Evolutionary conservation across 2,797 vertebrate genomes (phyloP), one percentile per base, ranked within the genome.

Genomic region (Protonibea diacanthus): DNA sequence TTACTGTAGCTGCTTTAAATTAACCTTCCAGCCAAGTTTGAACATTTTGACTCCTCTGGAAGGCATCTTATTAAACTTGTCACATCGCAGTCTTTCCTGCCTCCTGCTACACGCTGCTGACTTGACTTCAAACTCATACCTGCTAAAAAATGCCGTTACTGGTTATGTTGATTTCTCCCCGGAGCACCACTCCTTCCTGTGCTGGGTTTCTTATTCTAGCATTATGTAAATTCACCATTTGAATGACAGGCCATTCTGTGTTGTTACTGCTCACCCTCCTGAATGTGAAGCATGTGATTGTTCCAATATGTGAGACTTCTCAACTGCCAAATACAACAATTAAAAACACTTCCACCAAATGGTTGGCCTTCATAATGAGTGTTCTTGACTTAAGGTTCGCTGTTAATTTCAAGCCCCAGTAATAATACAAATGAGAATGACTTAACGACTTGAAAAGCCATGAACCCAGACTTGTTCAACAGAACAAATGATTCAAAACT

Each of bases 381-480:
- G 17, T 75, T 71, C 13, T 57, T 74, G 52, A 83, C 51, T 71
- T 38, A 47, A 72, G 40, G 45, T 66, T 73, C 53, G 33, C 21
- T 82, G 73, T 62, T 65, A 70, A 84, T 88, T 89, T 84, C 44
- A 86, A 84, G 78, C 78, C 73, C 47, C 71, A 84, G 76, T 71
- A 74, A 76, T 53, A 71, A 68, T 33, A 75, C 52, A 78, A 83
- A 84, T 76, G 60, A 80, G 62, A 80, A 53, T 9, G 64, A 49
- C 6, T 29, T 29, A 71, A 44, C 6, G 0, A 40, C 11, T 60
- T 25, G 21, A 61, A 63, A 38, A 25, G 40, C 38, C 71, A 58
- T 9, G 3, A 47, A 70, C 55, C n/a, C 49, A 20, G 48, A 48
- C 18, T 45, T 52, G 29, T 75, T 67, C 11, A 56, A 73, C 56